Base-by-base conservation (phyloP, 2,797 vertebrate species). In the Todus mexicanus region DNA sequence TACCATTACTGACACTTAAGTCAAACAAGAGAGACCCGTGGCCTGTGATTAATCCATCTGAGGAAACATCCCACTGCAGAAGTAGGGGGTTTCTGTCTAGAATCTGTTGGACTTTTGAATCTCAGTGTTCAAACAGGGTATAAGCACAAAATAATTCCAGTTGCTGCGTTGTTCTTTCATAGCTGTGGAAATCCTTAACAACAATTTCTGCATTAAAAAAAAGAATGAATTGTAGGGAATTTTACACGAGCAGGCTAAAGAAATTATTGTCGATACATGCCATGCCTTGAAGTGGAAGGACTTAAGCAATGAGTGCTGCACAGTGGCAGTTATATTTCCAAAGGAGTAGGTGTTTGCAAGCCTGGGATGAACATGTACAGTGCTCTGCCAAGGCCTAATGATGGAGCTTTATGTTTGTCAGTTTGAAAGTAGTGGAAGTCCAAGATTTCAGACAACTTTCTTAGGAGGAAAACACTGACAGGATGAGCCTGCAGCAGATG, bases 341-440 rank as follows among this genome's bases (percentile, higher is more conserved):
- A 80, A 63, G 74, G 18, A 69, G 20, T 1, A 13, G 35, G 37
- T 19, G 15, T 48, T 68, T n/a, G 56, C 64, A 47, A 53, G 68
- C 51, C 1, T 0, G 11, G 29, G 35, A 9, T 50, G 71, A 69
- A 38, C 23, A 6, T 2, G 0, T 8, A 0, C 6, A 7, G 33
- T 12, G 40, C 21, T 43, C 29, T 45, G 63, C 47, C 2, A 4
- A 1, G 21, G 31, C 57, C 48, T 50, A 29, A 42, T 11, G 20
- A 38, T 23, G 51, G 14, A 57, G 21, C 31, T 23, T 59, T 47
- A 16, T 8, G 9, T 59, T 59, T 12, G 5, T 40, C 54, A 23
- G 0, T 25, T 19, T 48, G 22, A 57, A 87, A 78, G 37, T 0
- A 29, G 40, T 14, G 10, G 4, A 64, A 42, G 29, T 25, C 50